Conservation (phyloP, 2,888 invertebrate species). For the Maniola hyperantus region DNA sequence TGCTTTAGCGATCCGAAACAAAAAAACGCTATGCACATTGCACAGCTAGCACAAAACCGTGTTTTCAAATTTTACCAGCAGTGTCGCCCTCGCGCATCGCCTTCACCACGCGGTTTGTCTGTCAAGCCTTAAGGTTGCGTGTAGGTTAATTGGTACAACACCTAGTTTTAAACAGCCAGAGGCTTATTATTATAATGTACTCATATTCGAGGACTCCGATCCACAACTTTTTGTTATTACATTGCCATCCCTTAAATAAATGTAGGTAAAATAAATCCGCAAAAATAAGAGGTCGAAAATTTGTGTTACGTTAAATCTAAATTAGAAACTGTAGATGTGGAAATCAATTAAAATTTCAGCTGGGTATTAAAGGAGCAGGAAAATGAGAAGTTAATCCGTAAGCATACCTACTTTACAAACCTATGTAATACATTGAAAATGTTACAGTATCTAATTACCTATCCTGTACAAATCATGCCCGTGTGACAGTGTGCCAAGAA, state of each 20-base stretch:
- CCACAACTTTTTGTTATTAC: no score
- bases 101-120: background rate
- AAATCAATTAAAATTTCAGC: slow-evolving; percentile 16
- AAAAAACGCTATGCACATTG: no score
- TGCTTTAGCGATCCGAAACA: no score
- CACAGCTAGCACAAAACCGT: no score
- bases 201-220: no score
- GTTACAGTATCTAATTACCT: no score
- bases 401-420: background rate
- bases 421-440: no score
- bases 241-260: no score
- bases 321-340: slow-evolving; percentile 2
- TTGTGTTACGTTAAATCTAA: background rate
- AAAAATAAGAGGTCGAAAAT: background rate
- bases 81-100: background rate
- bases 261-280: no score
- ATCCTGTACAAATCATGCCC: no score
- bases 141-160: background rate
- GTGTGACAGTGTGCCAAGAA: no score
- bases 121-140: background rate
- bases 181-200: background rate
- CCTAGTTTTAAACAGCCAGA: slow-evolving; percentile 7
- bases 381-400: slow-evolving; percentile 17
- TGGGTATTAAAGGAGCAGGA: slow-evolving; percentile 7
- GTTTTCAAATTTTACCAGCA: background rate